phyloP scores from a whole-genome alignment of 2,888 invertebrate species.

The Platycnemis pennipes region DNA sequence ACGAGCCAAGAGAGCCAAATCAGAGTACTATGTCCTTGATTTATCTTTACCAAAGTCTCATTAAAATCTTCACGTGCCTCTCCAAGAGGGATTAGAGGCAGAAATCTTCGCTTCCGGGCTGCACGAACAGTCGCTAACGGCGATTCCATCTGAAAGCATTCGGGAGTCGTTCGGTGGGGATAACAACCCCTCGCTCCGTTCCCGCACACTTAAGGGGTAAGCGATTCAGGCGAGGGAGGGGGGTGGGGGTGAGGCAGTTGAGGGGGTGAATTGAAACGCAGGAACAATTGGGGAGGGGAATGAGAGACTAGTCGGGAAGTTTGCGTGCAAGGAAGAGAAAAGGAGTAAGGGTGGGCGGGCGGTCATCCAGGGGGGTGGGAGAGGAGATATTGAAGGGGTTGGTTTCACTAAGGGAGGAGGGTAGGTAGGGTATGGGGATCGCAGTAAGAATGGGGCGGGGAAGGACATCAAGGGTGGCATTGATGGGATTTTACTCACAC shows the following conservation, averaged over 20 bases:
- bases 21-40: no score
- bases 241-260: background rate
- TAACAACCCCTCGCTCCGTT: background rate
- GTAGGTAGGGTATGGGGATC: background rate
- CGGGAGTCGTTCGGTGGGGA: background rate
- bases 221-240: background rate
- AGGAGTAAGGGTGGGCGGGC: background rate
- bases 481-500: slow-evolving; percentile 53
- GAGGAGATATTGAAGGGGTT: background rate
- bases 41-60: background rate
- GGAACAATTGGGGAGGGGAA: slow-evolving; percentile 2
- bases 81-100: background rate
- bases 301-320: background rate
- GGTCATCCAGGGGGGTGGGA: no score
- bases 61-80: background rate
- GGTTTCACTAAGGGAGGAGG: background rate
- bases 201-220: slow-evolving; percentile 34
- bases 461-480: background rate
- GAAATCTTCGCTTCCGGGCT: background rate
- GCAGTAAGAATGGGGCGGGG: background rate
- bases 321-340: background rate
- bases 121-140: background rate
- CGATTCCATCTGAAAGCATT: background rate
- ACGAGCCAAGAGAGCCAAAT: no score
- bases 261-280: background rate